Base-by-base conservation (phyloP, 2,113 vertebrate genomes). In the Pseudolaguvia tuberculata region DNA sequence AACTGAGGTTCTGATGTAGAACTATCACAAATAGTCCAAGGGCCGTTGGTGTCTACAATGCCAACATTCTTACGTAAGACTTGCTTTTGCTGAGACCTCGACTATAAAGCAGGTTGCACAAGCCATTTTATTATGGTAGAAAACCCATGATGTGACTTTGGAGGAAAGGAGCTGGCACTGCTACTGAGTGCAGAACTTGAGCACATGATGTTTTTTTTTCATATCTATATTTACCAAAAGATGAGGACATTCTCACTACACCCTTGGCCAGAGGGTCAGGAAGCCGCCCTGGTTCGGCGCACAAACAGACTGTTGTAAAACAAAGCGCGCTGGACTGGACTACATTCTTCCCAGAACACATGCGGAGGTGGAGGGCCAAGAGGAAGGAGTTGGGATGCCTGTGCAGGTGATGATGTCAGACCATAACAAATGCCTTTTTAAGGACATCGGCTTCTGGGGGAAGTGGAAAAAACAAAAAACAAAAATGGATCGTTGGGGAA, bases 251-350 rank as follows among this genome's bases (percentile, higher is more conserved):
- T 81, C 80, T 79, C 80, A 72, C 73, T 75, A 85, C 82, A 82
- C 75, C 83, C 83, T 77, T 29, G 65, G 79, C 81, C 80, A 79
- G 81, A 83, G 70, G 83, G 85, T 87, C 85, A 85, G 81, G 79
- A 89, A 75, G 66, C 79, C 73, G 29, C 85, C 79, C 87, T 80
- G 58, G 69, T 70, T 76, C 66, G 72, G 75, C 75, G 78, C 78
- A 84, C 84, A 88, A 86, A 88, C 83, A 89, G 81, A 85, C 76
- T 59, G 25, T 45, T 76, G 80, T 77, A 83, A 86, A 67, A 87
- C 86, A 88, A 88, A 84, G 83, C 76, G 72, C 0, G 35, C 78
- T 47, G 77, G 74, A 80, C 83, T 78, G 76, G 31, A 63, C 18
- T n/a, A 76, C 77, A 78, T 84, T 83, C 84, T 76, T 76, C 73